Evolutionary conservation across 2,888 invertebrate genomes (phyloP).

Genomic region (Lagria hirta): DNA sequence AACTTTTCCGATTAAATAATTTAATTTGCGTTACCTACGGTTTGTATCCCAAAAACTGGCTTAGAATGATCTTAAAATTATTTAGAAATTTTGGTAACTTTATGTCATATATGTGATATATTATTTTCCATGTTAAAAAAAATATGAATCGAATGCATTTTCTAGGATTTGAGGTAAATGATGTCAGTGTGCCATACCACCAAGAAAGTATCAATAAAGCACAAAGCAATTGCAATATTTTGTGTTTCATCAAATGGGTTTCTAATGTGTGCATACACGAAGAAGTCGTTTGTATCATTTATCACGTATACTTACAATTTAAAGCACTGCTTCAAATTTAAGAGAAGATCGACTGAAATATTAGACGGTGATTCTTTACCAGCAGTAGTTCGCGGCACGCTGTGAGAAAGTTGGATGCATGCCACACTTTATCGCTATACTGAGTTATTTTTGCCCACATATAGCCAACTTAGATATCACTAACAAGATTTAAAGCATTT

Average conservation of each 20-base stretch:
- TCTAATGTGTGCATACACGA: conserved; percentile 12
- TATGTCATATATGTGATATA: no score
- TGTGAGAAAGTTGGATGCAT: conserved; percentile 39
- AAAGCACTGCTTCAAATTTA: conserved; percentile 27
- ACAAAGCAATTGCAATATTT: conserved; percentile 6
- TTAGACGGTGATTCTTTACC: conserved; percentile 32
- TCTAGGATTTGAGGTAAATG: conserved; percentile 3
- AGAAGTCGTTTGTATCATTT: conserved; percentile 7
- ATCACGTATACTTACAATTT: conserved; percentile 11
- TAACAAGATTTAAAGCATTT: conserved; percentile 32
- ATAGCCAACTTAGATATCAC: conserved; percentile 37
- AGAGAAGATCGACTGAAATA: conserved; percentile 26
- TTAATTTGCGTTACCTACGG: no score
- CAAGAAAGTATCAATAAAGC: conserved; percentile 15
- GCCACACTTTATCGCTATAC: conserved; percentile 36
- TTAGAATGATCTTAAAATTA: no score
- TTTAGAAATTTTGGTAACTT: no score
- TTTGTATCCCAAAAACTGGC: no score
- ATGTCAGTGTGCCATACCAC: conserved; percentile 19
- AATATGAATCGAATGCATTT: no score
- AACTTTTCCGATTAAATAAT: no score
- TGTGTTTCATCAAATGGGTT: conserved; percentile 9
- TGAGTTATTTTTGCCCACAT: conserved; percentile 38
- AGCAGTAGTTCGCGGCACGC: conserved; percentile 39
- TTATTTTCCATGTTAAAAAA: no score